Percentiles rank a stretch among this genome's conserved stretches.
phyloP scores from a whole-genome alignment of 2,797 vertebrate species.

The Allobates femoralis region DNA sequence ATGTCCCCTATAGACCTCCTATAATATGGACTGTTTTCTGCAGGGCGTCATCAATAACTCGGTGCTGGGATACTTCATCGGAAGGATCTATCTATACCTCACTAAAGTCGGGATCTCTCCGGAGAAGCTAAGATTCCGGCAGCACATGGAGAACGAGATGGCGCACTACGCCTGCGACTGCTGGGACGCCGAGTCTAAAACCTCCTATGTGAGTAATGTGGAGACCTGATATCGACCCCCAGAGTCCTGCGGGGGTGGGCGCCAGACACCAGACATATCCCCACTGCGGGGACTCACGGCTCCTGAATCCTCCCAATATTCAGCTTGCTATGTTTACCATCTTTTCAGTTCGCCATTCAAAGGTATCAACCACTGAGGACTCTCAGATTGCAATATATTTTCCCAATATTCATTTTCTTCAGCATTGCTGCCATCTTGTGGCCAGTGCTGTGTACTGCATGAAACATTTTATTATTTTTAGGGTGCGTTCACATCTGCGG shows the following conservation, averaged over 20 bases:
- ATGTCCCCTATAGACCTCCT: too few species aligned
- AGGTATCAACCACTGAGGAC: too few species aligned
- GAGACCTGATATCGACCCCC: background rate
- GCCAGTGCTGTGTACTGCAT: background rate
- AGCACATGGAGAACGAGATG: constrained; percentile 99
- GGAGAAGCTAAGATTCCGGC: constrained; percentile 95
- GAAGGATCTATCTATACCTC: constrained; percentile 98
- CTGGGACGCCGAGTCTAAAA: constrained; percentile 98
- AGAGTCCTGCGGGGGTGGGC: too few species aligned
- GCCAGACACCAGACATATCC: too few species aligned
- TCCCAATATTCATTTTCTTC: too few species aligned
- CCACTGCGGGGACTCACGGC: too few species aligned
- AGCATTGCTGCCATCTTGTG: background rate
- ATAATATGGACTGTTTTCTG: background rate
- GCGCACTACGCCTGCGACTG: constrained; percentile 99
- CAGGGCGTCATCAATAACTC: constrained; percentile 98
- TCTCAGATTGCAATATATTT: too few species aligned
- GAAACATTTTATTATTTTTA: too few species aligned
- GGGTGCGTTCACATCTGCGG: too few species aligned
- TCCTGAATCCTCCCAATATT: constrained; percentile 20
- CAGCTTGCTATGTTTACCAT: too few species aligned
- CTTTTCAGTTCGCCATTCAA: too few species aligned
- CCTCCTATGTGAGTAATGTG: constrained; percentile 87
- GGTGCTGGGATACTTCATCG: constrained; percentile 97
- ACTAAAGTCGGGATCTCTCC: constrained; percentile 91